Evolutionary conservation across 2,797 vertebrate species (phyloP), one percentile per base, ranked within the genome.

Genomic region (Luscinia luscinia): DNA sequence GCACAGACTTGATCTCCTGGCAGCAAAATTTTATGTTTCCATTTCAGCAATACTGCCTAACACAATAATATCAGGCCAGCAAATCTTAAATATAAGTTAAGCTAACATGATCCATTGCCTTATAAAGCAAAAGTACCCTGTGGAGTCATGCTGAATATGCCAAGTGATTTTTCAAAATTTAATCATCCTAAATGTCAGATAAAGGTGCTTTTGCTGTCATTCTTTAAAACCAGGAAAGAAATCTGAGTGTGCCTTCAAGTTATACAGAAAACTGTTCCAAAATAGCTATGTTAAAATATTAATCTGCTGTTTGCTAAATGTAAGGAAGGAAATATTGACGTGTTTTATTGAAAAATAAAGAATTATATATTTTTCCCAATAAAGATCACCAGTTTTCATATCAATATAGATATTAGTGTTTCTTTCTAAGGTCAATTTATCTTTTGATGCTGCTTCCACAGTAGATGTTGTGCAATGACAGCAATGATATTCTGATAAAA

Each of bases 151-250:
- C 89, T 97, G 97, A 98, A 98, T 98, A 98, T 97, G 97, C 97
- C 96, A 96, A 98, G 98, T 97, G 97, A 97, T 98, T 96, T 97
- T 97, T 98, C 97, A 97, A 97, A 98, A 98, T 98, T 97, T 98
- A 99, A 99, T 99, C 97, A 98, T 98, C 97, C 96, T 98, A 98
- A 98, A 97, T 98, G 98, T 98, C 97, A 97, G 95, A 98, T 97
- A 98, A 98, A 98, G 97, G 97, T 97, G 98, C 97, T 98, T 98
- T 99, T 97, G 98, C 97, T 98, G 98, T 99, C 98, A 99, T 98
- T 99, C 97, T 97, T 97, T 97, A 98, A 97, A 98, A 98, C 66
- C 32, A 90, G 81, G 55, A 43, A 94, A 96, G 90, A 97, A 95
- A 95, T 63, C 85, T 40, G 13, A 88, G n/a, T 9, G 49, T 95